Percentiles rank a stretch among this genome's conserved stretches.
Evolutionary conservation across 1,140 invertebrate species (phyloP).

Genomic region (Tribolium castaneum): DNA sequence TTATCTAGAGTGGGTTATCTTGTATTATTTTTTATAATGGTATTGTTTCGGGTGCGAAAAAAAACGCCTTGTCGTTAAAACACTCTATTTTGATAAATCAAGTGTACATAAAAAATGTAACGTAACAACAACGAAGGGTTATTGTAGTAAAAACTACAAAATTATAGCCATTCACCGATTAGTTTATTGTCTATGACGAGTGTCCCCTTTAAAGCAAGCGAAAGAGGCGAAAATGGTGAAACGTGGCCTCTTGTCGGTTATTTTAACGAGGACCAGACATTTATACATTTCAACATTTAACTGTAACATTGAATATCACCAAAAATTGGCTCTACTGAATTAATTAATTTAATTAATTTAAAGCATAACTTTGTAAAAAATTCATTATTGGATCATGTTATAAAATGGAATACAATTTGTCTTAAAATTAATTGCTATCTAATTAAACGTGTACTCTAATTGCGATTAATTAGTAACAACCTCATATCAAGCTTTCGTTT

Average conservation of each 20-base stretch:
- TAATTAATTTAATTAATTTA: slow-evolving; percentile 14
- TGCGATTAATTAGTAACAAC: slow-evolving; percentile 26
- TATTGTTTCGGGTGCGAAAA: not conserved
- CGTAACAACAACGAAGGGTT: not conserved
- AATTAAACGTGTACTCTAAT: slow-evolving; percentile 23
- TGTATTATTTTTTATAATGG: not conserved
- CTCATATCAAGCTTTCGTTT: slow-evolving; percentile 31
- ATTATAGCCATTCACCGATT: slow-evolving; percentile 22
- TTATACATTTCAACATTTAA: slow-evolving; percentile 33
- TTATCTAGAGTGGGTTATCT: not conserved
- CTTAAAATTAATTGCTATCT: slow-evolving; percentile 26
- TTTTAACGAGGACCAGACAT: slow-evolving; percentile 3
- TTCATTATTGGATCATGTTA: slow-evolving; percentile 10
- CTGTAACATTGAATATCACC: not conserved
- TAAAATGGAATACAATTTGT: slow-evolving; percentile 33
- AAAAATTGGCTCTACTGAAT: too few species aligned
- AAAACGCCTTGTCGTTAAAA: slow-evolving; percentile 5
- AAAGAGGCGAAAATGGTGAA: not conserved
- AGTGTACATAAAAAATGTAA: not conserved
- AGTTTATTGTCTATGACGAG: slow-evolving; percentile 32
- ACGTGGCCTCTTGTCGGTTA: not conserved
- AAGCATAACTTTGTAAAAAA: slow-evolving; percentile 28
- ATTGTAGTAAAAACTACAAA: slow-evolving; percentile 30
- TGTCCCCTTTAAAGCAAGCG: slow-evolving; percentile 8
- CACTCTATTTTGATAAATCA: slow-evolving; percentile 10